A percentile compares a stretch with the other conserved stretches of the same genome.
These are phyloP conservation scores for Drosophila tristis DNA, from an alignment of 1,140 invertebrate species.

Conservation along the genomic window DNA sequence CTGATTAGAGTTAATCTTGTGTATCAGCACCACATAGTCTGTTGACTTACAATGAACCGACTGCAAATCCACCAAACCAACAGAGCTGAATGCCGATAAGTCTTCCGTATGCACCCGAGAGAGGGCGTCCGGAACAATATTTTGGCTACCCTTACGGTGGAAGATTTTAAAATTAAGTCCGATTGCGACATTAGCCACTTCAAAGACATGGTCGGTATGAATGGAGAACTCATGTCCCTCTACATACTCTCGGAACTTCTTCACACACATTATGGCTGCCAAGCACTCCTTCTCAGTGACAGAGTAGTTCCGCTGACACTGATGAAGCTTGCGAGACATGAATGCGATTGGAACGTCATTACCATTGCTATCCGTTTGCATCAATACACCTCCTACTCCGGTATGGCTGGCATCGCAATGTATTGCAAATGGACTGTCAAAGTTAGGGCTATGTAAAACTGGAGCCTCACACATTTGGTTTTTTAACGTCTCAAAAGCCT, in stretches of 20 bases:
- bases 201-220: background rate
- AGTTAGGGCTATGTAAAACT: background rate
- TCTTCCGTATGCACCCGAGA: constrained; percentile 5
- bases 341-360: constrained; percentile 2
- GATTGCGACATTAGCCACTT: constrained; percentile 1
- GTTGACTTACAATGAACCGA: background rate
- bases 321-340: constrained; percentile 3
- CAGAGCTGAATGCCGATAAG: background rate
- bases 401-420: constrained; percentile 18
- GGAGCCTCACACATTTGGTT: background rate
- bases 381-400: constrained; percentile 5
- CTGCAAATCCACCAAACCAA: no score
- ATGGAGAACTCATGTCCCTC: constrained; percentile 15
- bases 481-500: constrained; percentile 8
- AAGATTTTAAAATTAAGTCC: background rate
- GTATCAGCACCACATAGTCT: background rate
- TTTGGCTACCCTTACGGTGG: constrained; percentile 3
- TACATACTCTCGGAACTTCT: constrained; percentile 6
- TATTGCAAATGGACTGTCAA: constrained; percentile 1
- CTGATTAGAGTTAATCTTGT: background rate
- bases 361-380: constrained; percentile 2
- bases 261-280: constrained; percentile 10
- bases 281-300: constrained; percentile 3
- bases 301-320: constrained; percentile 5
- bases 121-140: constrained; percentile 1